Evolutionary conservation across 1,140 invertebrate genomes (phyloP).

Genomic region (Dolichoris vasculosae): DNA sequence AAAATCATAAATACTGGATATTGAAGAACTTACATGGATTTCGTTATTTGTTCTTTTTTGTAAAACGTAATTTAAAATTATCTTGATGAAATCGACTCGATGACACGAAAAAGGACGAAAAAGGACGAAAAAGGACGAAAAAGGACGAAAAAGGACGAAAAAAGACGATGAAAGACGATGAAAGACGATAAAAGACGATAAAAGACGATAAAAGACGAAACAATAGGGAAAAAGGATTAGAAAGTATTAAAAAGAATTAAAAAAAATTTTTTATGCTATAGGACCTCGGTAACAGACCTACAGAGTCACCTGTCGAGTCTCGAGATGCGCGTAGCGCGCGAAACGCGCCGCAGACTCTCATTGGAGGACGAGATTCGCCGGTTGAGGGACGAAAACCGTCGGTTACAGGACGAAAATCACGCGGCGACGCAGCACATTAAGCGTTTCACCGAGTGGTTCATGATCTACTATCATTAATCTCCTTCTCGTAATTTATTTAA

Average conservation of each 20-base stretch:
- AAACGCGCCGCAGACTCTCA: conserved; percentile 78
- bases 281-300: conserved; percentile 75
- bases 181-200: no score
- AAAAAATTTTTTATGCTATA: conserved; percentile 48
- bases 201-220: background rate
- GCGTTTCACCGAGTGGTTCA: conserved; percentile 94
- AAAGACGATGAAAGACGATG: background rate
- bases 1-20: no score
- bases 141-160: background rate
- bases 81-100: no score
- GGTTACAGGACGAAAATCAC: conserved; percentile 91
- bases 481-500: background rate
- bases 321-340: conserved; percentile 78
- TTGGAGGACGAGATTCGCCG: conserved; percentile 84
- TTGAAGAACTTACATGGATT: no score
- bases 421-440: conserved; percentile 91
- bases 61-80: no score
- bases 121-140: no score
- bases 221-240: no score
- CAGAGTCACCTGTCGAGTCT: conserved; percentile 79
- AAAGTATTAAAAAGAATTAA: no score
- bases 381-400: conserved; percentile 87
- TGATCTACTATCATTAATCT: conserved; percentile 50
- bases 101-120: no score
- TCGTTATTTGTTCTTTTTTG: no score